Evolutionary conservation across 2,113 vertebrate genomes (phyloP).

Genomic region (Montifringilla adamsi): DNA sequence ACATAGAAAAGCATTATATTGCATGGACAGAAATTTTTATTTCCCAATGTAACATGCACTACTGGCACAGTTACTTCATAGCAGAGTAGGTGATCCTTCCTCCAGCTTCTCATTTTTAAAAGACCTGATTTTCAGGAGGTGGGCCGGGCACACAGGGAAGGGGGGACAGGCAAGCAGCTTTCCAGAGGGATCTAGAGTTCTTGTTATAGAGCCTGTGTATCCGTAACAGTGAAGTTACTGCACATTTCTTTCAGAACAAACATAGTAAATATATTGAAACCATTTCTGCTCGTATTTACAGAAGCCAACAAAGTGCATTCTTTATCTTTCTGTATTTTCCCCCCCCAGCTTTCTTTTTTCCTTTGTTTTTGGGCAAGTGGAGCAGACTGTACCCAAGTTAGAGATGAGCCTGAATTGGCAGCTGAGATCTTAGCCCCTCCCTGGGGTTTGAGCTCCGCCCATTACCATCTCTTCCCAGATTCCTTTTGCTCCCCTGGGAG

Average conservation of each 20-base stretch:
- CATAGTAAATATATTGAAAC: not conserved
- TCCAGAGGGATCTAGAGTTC: conserved; percentile 10
- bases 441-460: not conserved
- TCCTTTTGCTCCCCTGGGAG: not conserved
- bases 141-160: not conserved
- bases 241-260: conserved; percentile 36
- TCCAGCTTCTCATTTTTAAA: conserved; percentile 37
- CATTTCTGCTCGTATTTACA: not conserved
- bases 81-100: conserved; percentile 31
- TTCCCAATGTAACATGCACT: conserved; percentile 42
- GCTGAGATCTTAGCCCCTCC: not conserved
- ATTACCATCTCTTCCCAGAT: not conserved
- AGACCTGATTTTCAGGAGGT: not conserved
- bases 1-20: conserved; percentile 51
- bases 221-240: conserved; percentile 16
- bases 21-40: conserved; percentile 43
- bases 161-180: not conserved
- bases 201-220: conserved; percentile 45
- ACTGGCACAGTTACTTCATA: conserved; percentile 38
- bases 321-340: not conserved
- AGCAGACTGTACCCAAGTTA: conserved; percentile 57
- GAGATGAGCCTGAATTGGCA: conserved; percentile 43
- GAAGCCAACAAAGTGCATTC: conserved; percentile 13
- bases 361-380: conserved; percentile 56
- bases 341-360: not conserved